Evolutionary conservation across 2,113 vertebrate species (phyloP).

Genomic region (Gasterosteus aculeatus): DNA sequence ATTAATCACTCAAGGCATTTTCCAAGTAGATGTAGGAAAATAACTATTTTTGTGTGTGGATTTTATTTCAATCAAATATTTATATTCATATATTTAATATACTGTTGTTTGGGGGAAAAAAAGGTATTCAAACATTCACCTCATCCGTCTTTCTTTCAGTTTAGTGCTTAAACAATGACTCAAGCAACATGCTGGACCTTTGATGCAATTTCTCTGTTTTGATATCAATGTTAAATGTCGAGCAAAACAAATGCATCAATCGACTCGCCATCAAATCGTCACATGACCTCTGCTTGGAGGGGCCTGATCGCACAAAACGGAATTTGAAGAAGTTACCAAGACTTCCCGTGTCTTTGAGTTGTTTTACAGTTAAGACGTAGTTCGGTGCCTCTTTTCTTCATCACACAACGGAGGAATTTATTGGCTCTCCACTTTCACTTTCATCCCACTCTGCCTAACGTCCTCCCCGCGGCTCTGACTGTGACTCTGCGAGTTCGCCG

Average conservation of each 20-base stretch:
- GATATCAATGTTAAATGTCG: neutral
- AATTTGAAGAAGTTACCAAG: neutral
- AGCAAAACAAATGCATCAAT: neutral
- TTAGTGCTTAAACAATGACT: neutral
- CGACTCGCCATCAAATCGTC: no score
- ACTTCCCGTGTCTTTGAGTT: neutral
- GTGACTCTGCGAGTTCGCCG: constrained; percentile 26
- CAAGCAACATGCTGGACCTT: neutral
- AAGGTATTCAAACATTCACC: neutral
- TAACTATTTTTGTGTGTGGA: neutral
- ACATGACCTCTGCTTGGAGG: neutral
- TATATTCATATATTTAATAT: no score
- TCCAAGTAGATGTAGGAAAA: neutral
- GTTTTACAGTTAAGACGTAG: neutral
- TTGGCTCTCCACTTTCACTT: constrained; percentile 18
- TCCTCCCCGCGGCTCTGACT: constrained; percentile 40
- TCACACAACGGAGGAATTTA: constrained; percentile 24
- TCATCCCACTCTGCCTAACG: neutral
- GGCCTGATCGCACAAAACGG: neutral
- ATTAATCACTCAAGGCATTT: neutral
- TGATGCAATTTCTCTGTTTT: neutral
- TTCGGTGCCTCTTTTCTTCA: constrained; percentile 6
- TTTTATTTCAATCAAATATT: neutral
- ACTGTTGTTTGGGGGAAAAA: neutral
- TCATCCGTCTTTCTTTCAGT: neutral